Conservation (phyloP, 1,140 invertebrate genomes). For the Muscidifurax raptorellus region DNA sequence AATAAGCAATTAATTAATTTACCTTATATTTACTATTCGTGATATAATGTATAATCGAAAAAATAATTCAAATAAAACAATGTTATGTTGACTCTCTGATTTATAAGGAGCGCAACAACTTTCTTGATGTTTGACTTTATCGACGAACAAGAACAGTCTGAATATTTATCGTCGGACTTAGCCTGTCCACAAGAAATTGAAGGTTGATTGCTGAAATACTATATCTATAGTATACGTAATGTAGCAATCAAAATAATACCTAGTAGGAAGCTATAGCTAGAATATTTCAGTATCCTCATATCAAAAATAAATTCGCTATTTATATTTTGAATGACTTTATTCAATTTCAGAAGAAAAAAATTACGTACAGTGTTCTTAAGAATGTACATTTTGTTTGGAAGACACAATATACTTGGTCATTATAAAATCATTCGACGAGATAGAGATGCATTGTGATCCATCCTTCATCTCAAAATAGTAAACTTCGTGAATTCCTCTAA, state of each 20-base stretch:
- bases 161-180: background rate
- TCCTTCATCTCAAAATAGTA: background rate
- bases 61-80: too few species aligned
- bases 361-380: too few species aligned
- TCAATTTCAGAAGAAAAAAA: background rate
- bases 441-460: background rate
- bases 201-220: conserved; percentile 3
- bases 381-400: too few species aligned
- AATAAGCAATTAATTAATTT: too few species aligned
- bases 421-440: too few species aligned
- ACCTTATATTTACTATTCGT: background rate
- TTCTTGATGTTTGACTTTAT: conserved; percentile 2
- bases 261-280: background rate
- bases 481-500: background rate
- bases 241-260: background rate
- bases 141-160: background rate
- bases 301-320: background rate
- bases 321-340: background rate
- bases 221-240: background rate
- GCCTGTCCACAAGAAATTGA: background rate
- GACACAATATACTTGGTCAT: too few species aligned
- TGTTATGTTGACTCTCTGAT: background rate
- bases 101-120: background rate
- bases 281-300: background rate
- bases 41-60: too few species aligned